A percentile compares a stretch with the other conserved stretches of the same genome.
Conservation (phyloP, 2,888 invertebrate species). For the Drosophila pegasa region DNA sequence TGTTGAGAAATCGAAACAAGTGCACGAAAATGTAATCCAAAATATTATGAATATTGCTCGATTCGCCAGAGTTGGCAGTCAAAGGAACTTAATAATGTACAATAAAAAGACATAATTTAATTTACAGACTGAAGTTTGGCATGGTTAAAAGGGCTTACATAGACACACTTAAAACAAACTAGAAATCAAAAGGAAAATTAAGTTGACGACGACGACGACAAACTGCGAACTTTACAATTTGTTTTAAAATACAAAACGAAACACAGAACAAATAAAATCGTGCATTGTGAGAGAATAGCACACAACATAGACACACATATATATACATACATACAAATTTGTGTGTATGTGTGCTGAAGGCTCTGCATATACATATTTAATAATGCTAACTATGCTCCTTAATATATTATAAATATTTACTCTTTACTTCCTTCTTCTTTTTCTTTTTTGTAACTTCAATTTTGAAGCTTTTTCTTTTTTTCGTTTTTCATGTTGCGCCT, state of each 20-base stretch:
- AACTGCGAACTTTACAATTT: conserved; percentile 61
- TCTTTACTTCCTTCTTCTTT: conserved; percentile 10
- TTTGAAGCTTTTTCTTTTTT: conserved; percentile 24
- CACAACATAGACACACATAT: conserved; percentile 21
- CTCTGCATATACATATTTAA: conserved; percentile 70
- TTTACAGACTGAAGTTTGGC: conserved; percentile 42
- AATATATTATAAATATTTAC: conserved; percentile 47
- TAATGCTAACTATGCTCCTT: conserved; percentile 73
- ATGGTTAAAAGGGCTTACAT: conserved; percentile 25
- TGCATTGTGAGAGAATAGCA: conserved; percentile 32
- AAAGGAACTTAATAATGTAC: conserved; percentile 74
- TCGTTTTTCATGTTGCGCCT: conserved; percentile 49
- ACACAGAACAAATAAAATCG: conserved; percentile 27
- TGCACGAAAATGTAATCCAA: conserved; percentile 33
- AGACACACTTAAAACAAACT: conserved; percentile 21
- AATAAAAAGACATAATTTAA: conserved; percentile 47
- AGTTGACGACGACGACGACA: conserved; percentile 45
- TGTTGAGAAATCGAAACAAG: conserved; percentile 48
- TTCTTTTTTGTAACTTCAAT: conserved; percentile 20
- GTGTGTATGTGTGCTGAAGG: conserved; percentile 33
- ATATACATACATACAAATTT: conserved; percentile 9
- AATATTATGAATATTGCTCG: conserved; percentile 70
- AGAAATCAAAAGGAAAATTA: conserved; percentile 3
- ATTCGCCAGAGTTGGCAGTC: conserved; percentile 45
- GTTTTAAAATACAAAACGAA: conserved; percentile 34